Evolutionary conservation across 2,797 vertebrate genomes (phyloP).

Genomic region (Ptychadena robeensis): DNA sequence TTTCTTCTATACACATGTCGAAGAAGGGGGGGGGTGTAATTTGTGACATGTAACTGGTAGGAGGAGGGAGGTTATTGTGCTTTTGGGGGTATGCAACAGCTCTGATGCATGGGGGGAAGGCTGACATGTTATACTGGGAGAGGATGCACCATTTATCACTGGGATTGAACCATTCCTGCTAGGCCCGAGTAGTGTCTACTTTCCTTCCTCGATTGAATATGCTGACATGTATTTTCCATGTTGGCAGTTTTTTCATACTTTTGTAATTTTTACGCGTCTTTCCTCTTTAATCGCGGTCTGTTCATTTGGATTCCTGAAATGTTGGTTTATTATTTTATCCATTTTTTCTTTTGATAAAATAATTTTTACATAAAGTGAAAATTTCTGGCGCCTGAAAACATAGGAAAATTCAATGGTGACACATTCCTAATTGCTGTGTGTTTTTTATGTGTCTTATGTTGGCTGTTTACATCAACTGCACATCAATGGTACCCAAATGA

Average conservation of each 20-base stretch:
- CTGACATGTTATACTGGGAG: slow-evolving; percentile 38
- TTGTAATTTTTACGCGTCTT: not conserved
- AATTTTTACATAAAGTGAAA: no score
- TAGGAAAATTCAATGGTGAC: no score
- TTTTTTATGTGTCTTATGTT: no score
- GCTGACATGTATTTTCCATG: slow-evolving; percentile 31
- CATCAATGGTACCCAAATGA: no score
- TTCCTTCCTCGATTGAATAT: slow-evolving; percentile 12
- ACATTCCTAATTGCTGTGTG: no score
- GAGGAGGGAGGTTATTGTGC: slow-evolving; percentile 42
- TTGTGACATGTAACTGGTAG: slow-evolving; percentile 46
- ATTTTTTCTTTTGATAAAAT: no score
- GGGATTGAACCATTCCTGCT: slow-evolving; percentile 21
- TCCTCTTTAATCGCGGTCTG: not conserved
- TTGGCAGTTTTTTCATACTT: not conserved
- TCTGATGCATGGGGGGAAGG: slow-evolving; percentile 48
- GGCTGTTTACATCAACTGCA: no score
- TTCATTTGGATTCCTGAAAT: not conserved
- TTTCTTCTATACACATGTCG: slow-evolving; percentile 38
- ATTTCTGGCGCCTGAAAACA: no score
- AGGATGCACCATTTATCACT: slow-evolving; percentile 47
- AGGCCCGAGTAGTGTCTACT: slow-evolving; percentile 19
- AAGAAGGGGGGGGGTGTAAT: not conserved
- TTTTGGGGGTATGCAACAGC: slow-evolving; percentile 53
- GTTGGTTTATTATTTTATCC: no score